Base-by-base conservation (phyloP, 2,113 vertebrate species). In the Mesitornis unicolor region DNA sequence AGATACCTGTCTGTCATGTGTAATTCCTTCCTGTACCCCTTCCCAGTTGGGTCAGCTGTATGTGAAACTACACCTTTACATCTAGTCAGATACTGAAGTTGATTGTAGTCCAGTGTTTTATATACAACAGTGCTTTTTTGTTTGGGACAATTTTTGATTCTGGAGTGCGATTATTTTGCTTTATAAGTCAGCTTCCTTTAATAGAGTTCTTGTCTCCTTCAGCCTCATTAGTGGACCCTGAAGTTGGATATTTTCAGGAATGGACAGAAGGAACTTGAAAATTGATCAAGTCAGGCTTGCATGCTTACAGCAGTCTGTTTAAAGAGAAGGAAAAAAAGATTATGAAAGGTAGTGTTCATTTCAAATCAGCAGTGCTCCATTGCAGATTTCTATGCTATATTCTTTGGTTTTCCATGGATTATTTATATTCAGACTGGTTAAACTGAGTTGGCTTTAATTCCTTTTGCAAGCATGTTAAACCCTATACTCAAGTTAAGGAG, bases 191-290 rank as follows among this genome's bases (percentile, higher is more conserved):
- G 3, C n/a, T 75, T 75, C 13, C 33, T 85, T 75, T 78, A 61
- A 22, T 22, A 59, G 21, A 71, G 19, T 74, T 84, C 7, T 45
- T 76, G 74, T 54, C 15, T 76, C 12, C 11, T 48, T 77, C 40
- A 56, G 35, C 8, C 9, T 80, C 0, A 0, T 79, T 90, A 1
- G 1, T 48, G 36, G 50, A 28, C 45, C 42, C 24, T 81, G 14
- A 90, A 92, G 26, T 22, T 63, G 43, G 24, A 19, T 61, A 15
- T 74, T 73, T 90, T 56, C 16, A 70, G 38, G 17, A 87, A 3
- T n/a, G 50, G 59, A 74, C 50, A 57, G 73, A 59, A 69, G 16
- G 18, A 83, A 28, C 36, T 69, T 69, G 33, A 77, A 87, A 86
- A 87, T 31, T 42, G 22, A 67, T 74, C 4, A 31, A 87, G n/a